Evolutionary conservation across 1,140 invertebrate genomes (phyloP).

Genomic region (Pseudomyrmex concolor): DNA sequence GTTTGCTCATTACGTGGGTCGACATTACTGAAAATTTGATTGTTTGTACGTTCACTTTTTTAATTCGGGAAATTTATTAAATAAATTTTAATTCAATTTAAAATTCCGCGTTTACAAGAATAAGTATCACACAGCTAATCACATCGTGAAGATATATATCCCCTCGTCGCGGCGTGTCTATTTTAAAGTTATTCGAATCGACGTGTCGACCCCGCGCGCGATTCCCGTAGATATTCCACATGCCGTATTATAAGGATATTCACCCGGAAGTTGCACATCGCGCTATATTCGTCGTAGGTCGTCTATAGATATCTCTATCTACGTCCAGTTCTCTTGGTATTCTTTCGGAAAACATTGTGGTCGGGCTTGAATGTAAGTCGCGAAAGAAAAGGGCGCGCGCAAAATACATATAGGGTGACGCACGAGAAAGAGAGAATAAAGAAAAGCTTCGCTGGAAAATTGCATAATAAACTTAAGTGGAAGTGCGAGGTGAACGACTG

Average conservation of each 20-base stretch:
- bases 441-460: slow-evolving; percentile 67
- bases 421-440: slow-evolving; percentile 47
- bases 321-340: slow-evolving; percentile 45
- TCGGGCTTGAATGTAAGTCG: slow-evolving; percentile 56
- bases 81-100: neutral
- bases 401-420: slow-evolving; percentile 60
- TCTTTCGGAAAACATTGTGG: slow-evolving; percentile 56
- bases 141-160: too few species aligned
- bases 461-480: slow-evolving; percentile 66
- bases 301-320: slow-evolving; percentile 73
- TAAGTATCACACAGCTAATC: slow-evolving; percentile 20
- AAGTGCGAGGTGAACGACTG: slow-evolving; percentile 66
- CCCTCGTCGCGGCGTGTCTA: slow-evolving; percentile 16
- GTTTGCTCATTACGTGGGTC: too few species aligned
- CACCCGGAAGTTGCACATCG: slow-evolving; percentile 69
- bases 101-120: neutral
- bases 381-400: slow-evolving; percentile 71
- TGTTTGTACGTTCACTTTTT: neutral
- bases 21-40: neutral
- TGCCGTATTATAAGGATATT: slow-evolving; percentile 66
- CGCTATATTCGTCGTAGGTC: slow-evolving; percentile 69
- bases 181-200: slow-evolving; percentile 54
- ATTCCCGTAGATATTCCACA: slow-evolving; percentile 42
- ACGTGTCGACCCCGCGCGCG: slow-evolving; percentile 14
- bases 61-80: neutral